phyloP scores from a whole-genome alignment of 2,797 vertebrate species.

The Harpagifer antarcticus region DNA sequence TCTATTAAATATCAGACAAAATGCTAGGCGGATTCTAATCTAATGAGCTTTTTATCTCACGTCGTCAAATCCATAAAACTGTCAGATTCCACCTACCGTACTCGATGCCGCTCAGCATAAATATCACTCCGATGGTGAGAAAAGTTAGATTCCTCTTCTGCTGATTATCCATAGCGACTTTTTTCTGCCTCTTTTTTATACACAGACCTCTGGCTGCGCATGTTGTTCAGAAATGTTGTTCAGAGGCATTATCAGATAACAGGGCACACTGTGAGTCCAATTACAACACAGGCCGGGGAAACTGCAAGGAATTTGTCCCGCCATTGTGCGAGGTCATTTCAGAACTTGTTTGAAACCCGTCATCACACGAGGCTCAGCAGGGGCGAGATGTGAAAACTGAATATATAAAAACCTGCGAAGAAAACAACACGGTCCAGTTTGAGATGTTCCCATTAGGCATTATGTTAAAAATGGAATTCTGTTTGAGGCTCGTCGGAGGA shows the following conservation, averaged over 20 bases:
- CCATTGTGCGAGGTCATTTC: constrained; percentile 31
- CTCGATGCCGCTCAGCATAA: constrained; percentile 88
- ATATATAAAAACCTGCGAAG: constrained; percentile 3
- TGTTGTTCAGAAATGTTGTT: constrained; percentile 48
- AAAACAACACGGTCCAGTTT: constrained; percentile 16
- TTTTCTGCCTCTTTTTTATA: constrained; percentile 37
- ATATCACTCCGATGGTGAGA: constrained; percentile 87
- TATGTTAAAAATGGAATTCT: constrained; percentile 55
- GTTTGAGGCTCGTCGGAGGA: constrained; percentile 41
- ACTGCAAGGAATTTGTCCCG: constrained; percentile 52
- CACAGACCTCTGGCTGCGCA: constrained; percentile 42
- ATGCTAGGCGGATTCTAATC: constrained; percentile 33
- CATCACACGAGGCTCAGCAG: neutral
- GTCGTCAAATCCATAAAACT: constrained; percentile 37
- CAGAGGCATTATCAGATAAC: constrained; percentile 69
- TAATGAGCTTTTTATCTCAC: constrained; percentile 47
- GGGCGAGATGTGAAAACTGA: constrained; percentile 1
- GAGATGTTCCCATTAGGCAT: constrained; percentile 28
- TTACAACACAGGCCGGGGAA: constrained; percentile 55
- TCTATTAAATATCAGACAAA: constrained; percentile 34
- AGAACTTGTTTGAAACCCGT: constrained; percentile 24
- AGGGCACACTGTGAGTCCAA: constrained; percentile 67
- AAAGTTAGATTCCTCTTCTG: constrained; percentile 84
- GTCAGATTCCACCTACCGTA: constrained; percentile 83
- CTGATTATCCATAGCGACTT: constrained; percentile 78